Percentiles rank a stretch among this genome's conserved stretches.
These are phyloP conservation scores for Phthorimaea operculella DNA, from an alignment of 1,140 invertebrate species.

Conservation along the genomic window DNA sequence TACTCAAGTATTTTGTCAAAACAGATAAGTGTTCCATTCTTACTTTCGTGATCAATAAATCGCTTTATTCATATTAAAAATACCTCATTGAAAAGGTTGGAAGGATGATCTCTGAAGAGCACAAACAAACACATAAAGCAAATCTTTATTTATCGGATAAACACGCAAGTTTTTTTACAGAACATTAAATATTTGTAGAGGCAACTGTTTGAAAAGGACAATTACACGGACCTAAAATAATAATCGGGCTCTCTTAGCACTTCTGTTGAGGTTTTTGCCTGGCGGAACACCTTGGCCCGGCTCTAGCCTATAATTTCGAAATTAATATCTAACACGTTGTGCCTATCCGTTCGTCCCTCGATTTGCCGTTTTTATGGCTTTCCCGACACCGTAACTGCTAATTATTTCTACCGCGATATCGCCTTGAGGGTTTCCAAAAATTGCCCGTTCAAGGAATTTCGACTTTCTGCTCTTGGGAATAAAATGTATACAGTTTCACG, in stretches of 20 bases:
- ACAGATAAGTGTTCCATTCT: no score
- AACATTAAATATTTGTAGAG: constrained; percentile 63
- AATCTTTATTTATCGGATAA: no score
- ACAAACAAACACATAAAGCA: no score
- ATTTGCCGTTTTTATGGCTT: constrained; percentile 42
- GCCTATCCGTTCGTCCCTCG: constrained; percentile 42
- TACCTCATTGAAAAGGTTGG: no score
- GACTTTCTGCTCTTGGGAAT: not conserved
- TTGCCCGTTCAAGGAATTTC: constrained; percentile 12
- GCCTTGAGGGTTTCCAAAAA: constrained; percentile 19
- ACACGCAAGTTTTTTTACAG: constrained; percentile 21
- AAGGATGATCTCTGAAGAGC: no score
- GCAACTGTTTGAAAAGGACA: constrained; percentile 54
- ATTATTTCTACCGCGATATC: constrained; percentile 34
- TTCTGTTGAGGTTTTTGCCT: constrained; percentile 56
- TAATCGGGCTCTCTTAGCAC: constrained; percentile 56
- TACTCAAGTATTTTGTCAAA: no score
- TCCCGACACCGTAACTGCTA: constrained; percentile 38
- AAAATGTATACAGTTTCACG: not conserved
- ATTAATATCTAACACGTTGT: constrained; percentile 67
- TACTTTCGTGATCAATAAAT: no score
- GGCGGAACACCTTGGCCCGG: constrained; percentile 45
- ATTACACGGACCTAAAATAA: constrained; percentile 51
- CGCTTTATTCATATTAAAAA: no score
- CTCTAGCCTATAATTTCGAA: constrained; percentile 55